Base-by-base conservation (phyloP, 1,140 invertebrate species). In the Psix sp. region DNA sequence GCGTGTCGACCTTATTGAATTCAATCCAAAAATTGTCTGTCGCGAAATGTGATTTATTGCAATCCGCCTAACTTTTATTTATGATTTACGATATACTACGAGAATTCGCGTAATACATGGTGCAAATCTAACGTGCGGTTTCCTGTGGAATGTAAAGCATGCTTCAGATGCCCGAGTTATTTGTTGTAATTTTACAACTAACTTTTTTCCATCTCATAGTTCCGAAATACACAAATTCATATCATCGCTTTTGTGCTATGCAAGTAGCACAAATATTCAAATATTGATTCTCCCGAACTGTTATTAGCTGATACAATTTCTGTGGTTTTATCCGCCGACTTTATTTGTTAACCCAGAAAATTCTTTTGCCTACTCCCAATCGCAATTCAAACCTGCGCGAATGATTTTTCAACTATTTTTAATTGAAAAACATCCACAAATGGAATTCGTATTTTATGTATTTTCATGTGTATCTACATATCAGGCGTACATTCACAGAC, bases 11-110 rank as follows among this genome's bases (percentile, higher is more conserved):
- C 6, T 10, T 45, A 49, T 46, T 40, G 63, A 59, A 68, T 68
- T 59, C 24, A 59, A 68, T 59, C 46, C 63, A 57, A 52, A 67
- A 68, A 68, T 56, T 48, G 40, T 39, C 11, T 16, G 38, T 40
- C 62, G 35, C 42, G 16, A 36, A 52, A 31, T 2, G 33, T 20
- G 65, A 54, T 70, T 70, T 70, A 60, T 60, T 54, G 45, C 40
- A 46, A 46, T 54, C 5, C 46, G 11, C 5, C 21, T 39, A 52
- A 46, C 65, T 70, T 57, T 59, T 60, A 70, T 60, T 54, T 54
- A 70, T 60, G 48, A 70, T 60, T 70, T 60, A 70, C 20, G 54
- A 54, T 60, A 52, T 5, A 52, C 20, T 24, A 10, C 13, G 39
- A 31, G 21, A 59, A 51, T 66, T 59, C 24, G 7, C 39, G 51